Percentiles rank a stretch among this genome's conserved stretches.
phyloP scores from a whole-genome alignment of 2,113 vertebrate genomes.

The Hippocampus guttulatus region DNA sequence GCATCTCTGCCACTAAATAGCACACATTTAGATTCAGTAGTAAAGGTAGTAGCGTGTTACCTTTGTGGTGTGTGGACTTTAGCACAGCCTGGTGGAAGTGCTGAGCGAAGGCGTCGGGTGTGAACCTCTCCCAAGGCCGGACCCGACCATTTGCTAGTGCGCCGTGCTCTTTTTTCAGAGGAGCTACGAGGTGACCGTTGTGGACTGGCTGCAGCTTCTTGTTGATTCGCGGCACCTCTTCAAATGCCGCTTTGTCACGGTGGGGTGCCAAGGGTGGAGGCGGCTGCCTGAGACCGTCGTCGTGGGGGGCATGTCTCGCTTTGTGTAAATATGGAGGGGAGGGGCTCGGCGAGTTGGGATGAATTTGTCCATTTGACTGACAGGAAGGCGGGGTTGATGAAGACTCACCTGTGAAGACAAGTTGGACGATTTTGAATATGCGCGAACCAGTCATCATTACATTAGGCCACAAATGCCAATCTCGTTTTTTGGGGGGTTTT shows the following conservation, averaged over 20 bases:
- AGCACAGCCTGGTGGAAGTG: constrained; percentile 96
- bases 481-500: not conserved
- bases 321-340: constrained; percentile 69
- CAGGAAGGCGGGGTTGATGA: constrained; percentile 25
- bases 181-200: constrained; percentile 63
- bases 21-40: too few species aligned
- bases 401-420: constrained; percentile 43
- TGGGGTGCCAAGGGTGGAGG: constrained; percentile 27
- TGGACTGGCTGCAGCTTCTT: constrained; percentile 78
- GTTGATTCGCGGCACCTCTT: constrained; percentile 51
- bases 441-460: too few species aligned
- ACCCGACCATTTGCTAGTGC: constrained; percentile 80
- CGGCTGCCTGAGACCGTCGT: constrained; percentile 68
- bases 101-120: constrained; percentile 90
- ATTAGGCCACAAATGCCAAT: not conserved
- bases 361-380: constrained; percentile 53
- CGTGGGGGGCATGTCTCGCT: constrained; percentile 48
- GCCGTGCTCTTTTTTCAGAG: constrained; percentile 74
- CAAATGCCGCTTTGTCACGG: constrained; percentile 69
- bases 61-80: constrained; percentile 96
- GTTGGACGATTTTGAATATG: not conserved
- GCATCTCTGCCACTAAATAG: constrained; percentile 28
- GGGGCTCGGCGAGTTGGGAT: constrained; percentile 65
- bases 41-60: constrained; percentile 54
- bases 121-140: constrained; percentile 87